Conservation (phyloP, 2,113 vertebrate genomes). For the Hipposideros armiger region DNA sequence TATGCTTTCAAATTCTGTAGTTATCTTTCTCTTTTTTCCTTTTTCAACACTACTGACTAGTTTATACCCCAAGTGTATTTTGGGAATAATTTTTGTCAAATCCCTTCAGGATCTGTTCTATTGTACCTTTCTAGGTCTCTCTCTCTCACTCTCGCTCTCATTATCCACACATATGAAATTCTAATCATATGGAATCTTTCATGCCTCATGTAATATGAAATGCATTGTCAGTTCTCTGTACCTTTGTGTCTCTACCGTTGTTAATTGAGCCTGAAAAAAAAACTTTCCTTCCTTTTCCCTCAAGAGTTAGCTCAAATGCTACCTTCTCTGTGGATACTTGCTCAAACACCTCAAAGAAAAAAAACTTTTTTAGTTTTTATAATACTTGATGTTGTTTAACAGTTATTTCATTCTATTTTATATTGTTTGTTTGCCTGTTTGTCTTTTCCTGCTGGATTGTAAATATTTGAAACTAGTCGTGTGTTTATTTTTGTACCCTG, state of each 20-base stretch:
- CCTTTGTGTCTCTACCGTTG: background rate
- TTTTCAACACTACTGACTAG: background rate
- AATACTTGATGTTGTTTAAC: background rate
- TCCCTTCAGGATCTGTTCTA: background rate
- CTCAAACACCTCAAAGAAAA: background rate
- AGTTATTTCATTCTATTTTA: slow-evolving; percentile 5
- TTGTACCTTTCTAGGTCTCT: background rate
- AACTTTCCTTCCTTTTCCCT: background rate
- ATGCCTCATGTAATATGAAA: background rate
- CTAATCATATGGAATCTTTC: background rate
- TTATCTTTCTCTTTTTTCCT: background rate
- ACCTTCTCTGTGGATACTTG: background rate
- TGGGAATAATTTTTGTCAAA: background rate
- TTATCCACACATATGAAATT: background rate
- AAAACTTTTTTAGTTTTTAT: background rate
- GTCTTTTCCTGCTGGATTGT: slow-evolving; percentile 28
- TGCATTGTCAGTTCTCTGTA: background rate
- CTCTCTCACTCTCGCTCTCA: background rate
- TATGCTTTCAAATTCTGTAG: background rate
- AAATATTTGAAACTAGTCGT: background rate
- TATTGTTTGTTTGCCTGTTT: background rate
- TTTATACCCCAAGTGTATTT: background rate
- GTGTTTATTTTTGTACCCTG: slow-evolving; percentile 12
- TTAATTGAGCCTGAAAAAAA: slow-evolving; percentile 18
- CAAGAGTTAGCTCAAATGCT: background rate